Percentiles rank a stretch among this genome's conserved stretches.
phyloP scores from a whole-genome alignment of 2,888 invertebrate species.

The Athrips mouffetella region DNA sequence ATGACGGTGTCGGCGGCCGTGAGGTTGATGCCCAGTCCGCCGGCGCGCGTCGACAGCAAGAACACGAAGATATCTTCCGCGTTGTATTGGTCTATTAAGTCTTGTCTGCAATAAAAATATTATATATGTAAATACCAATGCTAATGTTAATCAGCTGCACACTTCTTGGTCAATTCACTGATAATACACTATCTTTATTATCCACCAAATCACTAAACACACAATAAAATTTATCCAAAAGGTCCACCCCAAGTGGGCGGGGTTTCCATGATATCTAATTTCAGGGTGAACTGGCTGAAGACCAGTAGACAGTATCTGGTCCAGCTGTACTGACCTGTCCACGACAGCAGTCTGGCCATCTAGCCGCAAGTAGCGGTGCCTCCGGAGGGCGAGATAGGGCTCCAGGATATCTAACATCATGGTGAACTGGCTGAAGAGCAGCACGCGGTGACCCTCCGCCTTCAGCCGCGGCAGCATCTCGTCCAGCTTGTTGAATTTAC shows the following conservation, averaged over 20 bases:
- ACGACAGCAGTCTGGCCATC: slow-evolving; percentile 94
- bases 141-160: too few relatives aligned
- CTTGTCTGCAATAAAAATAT: slow-evolving; percentile 81
- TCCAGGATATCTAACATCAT: slow-evolving; percentile 96
- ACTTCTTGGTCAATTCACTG: too few relatives aligned
- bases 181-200: too few relatives aligned
- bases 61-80: slow-evolving; percentile 92
- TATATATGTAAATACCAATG: too few relatives aligned
- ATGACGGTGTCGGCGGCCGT: slow-evolving; percentile 97
- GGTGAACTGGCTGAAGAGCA: slow-evolving; percentile 97
- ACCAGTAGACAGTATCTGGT: too few relatives aligned
- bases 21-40: slow-evolving; percentile 96
- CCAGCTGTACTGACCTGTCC: slow-evolving; percentile 83
- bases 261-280: too few relatives aligned
- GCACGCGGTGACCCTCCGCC: slow-evolving; percentile 86
- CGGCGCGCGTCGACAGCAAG: slow-evolving; percentile 94
- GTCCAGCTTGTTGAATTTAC: slow-evolving; percentile 91
- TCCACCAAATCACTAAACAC: too few relatives aligned
- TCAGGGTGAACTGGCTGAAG: too few relatives aligned
- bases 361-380: slow-evolving; percentile 86
- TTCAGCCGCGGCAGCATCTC: slow-evolving; percentile 85
- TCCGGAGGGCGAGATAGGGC: slow-evolving; percentile 87
- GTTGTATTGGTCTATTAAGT: slow-evolving; percentile 93
- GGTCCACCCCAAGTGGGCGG: too few relatives aligned
- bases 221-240: too few relatives aligned